Conservation (phyloP, 2,113 vertebrate genomes). For the Asarcornis scutulata region DNA sequence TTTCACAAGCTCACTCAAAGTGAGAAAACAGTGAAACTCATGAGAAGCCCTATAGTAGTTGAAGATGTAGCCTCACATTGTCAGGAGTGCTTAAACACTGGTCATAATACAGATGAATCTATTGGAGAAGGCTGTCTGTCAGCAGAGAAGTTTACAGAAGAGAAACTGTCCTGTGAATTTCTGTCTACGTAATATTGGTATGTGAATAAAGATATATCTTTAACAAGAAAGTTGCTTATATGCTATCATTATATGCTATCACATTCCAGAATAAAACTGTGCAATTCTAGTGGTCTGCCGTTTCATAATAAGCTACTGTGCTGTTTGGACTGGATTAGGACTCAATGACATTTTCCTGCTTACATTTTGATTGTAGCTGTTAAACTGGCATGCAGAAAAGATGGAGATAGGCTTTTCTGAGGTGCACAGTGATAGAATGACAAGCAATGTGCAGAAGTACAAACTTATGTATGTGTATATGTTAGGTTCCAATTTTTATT, state of each 20-base stretch:
- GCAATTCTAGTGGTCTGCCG: neutral
- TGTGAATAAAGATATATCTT: neutral
- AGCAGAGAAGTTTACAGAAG: neutral
- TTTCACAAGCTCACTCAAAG: neutral
- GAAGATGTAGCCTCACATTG: neutral
- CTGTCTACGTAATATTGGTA: neutral
- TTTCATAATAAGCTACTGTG: neutral
- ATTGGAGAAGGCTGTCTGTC: neutral
- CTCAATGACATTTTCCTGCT: neutral
- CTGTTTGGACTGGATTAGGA: neutral
- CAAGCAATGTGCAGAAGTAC: neutral
- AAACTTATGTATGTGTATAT: fast-evolving
- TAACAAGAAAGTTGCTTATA: neutral
- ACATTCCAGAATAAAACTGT: neutral
- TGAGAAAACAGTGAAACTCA: neutral
- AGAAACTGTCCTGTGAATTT: neutral
- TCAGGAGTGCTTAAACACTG: neutral
- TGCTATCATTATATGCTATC: neutral
- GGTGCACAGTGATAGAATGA: neutral
- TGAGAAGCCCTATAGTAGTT: neutral
- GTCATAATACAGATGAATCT: neutral
- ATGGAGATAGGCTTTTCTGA: neutral
- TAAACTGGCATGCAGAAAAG: neutral
- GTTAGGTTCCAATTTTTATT: neutral
- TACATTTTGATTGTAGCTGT: neutral